Evolutionary conservation across 2,888 invertebrate species (phyloP).

Genomic region (Eupithecia abbreviata): DNA sequence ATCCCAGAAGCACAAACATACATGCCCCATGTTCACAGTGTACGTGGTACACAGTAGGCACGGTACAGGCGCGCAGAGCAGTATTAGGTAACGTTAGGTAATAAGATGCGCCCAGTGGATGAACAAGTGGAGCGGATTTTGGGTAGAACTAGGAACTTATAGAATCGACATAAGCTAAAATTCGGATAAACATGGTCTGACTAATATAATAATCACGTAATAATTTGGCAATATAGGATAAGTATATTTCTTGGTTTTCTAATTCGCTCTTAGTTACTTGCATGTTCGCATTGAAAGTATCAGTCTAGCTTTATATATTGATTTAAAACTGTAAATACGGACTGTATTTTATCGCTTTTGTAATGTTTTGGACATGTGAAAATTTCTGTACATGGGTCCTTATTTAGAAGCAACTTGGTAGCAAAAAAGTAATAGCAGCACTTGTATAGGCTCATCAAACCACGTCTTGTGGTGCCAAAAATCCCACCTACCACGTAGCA

Average conservation of each 20-base stretch:
- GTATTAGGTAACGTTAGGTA: slow-evolving; percentile 74
- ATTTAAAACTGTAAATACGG: background rate
- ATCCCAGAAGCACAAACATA: background rate
- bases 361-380: too few relatives aligned
- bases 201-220: background rate
- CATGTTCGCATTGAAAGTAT: background rate
- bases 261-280: background rate
- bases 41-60: slow-evolving; percentile 38
- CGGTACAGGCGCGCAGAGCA: slow-evolving; percentile 56
- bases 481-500: background rate
- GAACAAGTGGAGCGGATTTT: slow-evolving; percentile 72
- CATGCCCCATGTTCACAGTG: slow-evolving; percentile 50
- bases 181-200: too few relatives aligned
- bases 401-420: background rate
- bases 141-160: slow-evolving; percentile 47
- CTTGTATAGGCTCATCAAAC: background rate
- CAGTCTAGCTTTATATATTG: background rate
- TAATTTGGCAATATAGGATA: background rate
- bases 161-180: slow-evolving; percentile 17
- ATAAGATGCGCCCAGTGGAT: slow-evolving; percentile 71
- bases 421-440: background rate
- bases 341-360: background rate
- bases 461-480: background rate
- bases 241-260: background rate
- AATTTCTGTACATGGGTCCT: too few relatives aligned